These are phyloP conservation scores for Bufo gargarizans DNA, from an alignment of 2,113 vertebrate genomes.

Conservation along the genomic window DNA sequence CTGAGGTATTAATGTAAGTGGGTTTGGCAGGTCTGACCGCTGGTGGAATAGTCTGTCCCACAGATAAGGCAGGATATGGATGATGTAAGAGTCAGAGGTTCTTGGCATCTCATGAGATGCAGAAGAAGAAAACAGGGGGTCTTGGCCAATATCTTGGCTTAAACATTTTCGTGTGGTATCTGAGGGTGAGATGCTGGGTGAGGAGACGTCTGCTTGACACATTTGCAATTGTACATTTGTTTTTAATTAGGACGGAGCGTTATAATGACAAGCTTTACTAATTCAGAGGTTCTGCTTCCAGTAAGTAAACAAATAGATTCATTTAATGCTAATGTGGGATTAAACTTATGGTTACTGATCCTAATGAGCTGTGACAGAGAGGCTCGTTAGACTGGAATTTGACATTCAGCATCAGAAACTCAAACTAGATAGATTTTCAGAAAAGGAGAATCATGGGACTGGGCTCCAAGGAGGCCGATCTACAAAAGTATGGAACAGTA, in stretches of 20 bases:
- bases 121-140: neutral
- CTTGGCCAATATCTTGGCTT: neutral
- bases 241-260: neutral
- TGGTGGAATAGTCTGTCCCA: neutral
- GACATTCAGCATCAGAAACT: neutral
- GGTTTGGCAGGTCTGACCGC: neutral
- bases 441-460: no score
- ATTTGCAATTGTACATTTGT: slow-evolving; percentile 8
- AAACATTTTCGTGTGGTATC: neutral
- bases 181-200: slow-evolving; percentile 4
- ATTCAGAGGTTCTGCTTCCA: neutral
- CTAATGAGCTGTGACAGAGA: neutral
- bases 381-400: neutral
- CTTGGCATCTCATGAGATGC: neutral
- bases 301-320: neutral
- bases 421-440: no score
- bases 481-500: no score
- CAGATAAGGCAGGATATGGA: neutral
- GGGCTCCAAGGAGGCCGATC: no score
- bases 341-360: neutral
- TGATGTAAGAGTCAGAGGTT: neutral
- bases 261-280: slow-evolving; percentile 1
- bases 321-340: neutral
- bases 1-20: neutral
- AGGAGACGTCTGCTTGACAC: slow-evolving; percentile 28